Percentiles rank a stretch among this genome's conserved stretches.
Conservation (phyloP, 2,113 vertebrate species). For the Pelodiscus sinensis region DNA sequence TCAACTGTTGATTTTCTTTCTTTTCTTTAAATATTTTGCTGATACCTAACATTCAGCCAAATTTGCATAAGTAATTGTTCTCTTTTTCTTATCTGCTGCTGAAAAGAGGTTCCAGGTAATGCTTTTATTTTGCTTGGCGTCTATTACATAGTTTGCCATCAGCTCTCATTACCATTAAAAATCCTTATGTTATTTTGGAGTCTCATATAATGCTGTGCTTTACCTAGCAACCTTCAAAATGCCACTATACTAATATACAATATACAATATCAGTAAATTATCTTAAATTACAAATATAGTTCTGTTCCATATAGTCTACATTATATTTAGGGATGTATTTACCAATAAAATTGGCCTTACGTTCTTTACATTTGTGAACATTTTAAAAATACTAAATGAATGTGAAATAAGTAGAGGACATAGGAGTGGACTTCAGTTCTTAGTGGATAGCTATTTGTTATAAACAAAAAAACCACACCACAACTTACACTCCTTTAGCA, state of each 20-base stretch:
- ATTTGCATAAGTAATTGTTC: conserved; percentile 74
- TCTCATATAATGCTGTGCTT: conserved; percentile 1
- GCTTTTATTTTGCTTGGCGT: conserved; percentile 61
- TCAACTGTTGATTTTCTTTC: not conserved
- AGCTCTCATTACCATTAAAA: conserved; percentile 48
- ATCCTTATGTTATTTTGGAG: conserved; percentile 52
- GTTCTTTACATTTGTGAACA: not conserved
- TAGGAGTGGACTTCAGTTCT: not conserved
- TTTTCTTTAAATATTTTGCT: conserved; percentile 26
- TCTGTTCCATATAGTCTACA: not conserved
- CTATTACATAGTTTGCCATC: conserved; percentile 40
- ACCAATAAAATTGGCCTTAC: not conserved
- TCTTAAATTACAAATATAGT: not conserved
- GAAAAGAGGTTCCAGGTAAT: conserved; percentile 98
- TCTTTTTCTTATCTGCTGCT: conserved; percentile 85
- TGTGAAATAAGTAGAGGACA: not conserved
- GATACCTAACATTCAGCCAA: conserved; percentile 31
- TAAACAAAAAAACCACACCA: not conserved
- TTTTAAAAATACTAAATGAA: not conserved
- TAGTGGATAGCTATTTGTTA: not conserved
- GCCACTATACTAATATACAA: not conserved
- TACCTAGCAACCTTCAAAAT: not conserved
- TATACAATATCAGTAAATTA: not conserved
- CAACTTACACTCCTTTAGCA: not conserved
- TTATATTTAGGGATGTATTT: not conserved